Conservation (phyloP, 2,113 vertebrate genomes). For the Peromyscus polionotus region DNA sequence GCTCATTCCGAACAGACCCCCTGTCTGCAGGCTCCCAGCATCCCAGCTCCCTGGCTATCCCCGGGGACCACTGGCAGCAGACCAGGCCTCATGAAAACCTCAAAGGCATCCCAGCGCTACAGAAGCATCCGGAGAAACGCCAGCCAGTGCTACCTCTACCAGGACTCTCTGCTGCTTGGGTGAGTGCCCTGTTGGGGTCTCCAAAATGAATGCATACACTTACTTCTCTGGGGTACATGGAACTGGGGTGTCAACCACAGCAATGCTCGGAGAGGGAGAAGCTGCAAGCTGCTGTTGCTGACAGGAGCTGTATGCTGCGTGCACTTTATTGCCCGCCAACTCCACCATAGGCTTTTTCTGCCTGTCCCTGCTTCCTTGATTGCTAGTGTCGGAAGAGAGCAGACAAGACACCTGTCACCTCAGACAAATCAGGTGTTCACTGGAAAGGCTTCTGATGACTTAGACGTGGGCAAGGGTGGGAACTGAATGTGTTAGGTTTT, state of each 20-base stretch:
- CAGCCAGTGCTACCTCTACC: conserved; percentile 91
- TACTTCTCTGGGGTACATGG: neutral
- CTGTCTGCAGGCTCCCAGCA: neutral
- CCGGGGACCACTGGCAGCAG: conserved; percentile 84
- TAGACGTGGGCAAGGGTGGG: neutral
- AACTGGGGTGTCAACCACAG: neutral
- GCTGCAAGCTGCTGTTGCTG: neutral
- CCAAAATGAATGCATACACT: neutral
- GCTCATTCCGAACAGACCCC: neutral
- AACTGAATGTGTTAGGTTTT: neutral
- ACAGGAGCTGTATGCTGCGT: fast-evolving
- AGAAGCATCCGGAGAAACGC: conserved; percentile 90
- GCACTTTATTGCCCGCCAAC: fast-evolving
- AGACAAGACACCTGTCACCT: neutral
- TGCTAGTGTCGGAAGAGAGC: fast-evolving
- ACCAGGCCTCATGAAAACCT: conserved; percentile 80
- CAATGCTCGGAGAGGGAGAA: fast-evolving
- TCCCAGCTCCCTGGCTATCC: neutral
- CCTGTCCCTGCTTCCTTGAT: neutral
- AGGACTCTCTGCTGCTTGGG: conserved; percentile 91
- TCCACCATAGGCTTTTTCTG: fast-evolving
- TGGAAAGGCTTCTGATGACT: neutral
- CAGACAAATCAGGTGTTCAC: neutral
- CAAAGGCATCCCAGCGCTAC: conserved; percentile 89
- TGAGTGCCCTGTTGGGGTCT: conserved; percentile 82